phyloP scores from a whole-genome alignment of 2,888 invertebrate species.

The Apodemia zela region DNA sequence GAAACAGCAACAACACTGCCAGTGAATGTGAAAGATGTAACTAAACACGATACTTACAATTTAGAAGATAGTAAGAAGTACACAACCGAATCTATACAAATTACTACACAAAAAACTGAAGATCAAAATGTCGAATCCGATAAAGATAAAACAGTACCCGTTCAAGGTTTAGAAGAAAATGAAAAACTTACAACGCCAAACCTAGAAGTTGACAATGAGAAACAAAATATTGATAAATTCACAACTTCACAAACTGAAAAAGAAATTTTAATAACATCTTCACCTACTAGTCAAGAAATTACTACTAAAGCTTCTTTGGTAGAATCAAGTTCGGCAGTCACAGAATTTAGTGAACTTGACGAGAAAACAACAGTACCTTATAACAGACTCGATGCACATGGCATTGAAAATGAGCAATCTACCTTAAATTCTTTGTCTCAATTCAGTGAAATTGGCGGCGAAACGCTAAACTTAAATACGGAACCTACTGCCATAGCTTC shows the following conservation, averaged over 20 bases:
- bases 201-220: not conserved
- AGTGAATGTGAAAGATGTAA: not conserved
- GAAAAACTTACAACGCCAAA: not conserved
- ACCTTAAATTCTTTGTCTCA: not conserved
- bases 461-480: slow-evolving; percentile 2
- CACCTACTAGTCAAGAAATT: not conserved
- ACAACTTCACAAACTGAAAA: not conserved
- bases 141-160: not conserved
- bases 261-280: not conserved
- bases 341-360: not conserved
- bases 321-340: not conserved
- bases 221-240: not conserved
- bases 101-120: not conserved
- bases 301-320: not conserved
- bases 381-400: not conserved
- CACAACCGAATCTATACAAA: not conserved
- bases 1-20: not conserved
- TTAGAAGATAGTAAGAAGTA: not conserved
- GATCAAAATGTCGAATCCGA: not conserved
- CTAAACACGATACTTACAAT: not conserved
- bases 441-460: not conserved
- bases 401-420: not conserved
- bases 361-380: not conserved
- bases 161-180: not conserved
- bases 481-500: not conserved